Evolutionary conservation across 2,113 vertebrate species (phyloP), one percentile per base, ranked within the genome.

Genomic region (Festucalex cinctus): DNA sequence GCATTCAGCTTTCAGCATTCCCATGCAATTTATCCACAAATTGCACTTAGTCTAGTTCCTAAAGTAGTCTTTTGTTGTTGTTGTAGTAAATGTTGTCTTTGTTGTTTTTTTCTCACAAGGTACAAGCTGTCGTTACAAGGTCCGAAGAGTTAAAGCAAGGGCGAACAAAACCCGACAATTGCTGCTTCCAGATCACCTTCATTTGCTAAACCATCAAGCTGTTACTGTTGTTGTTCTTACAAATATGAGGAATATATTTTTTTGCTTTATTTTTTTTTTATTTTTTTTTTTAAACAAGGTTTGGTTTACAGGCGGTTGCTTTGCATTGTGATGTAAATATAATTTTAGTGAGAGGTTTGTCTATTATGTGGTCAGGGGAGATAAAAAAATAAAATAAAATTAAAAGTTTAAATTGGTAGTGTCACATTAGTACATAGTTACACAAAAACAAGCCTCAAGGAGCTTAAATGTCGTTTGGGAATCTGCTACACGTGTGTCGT

Each of bases 121-220:
- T 62, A 62, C 39, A 62, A 44, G 39, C 60, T 62, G 3, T 14
- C 22, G 2, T 62, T 62, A 41, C 60, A 62, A 62, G 60, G 60
- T 13, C 39, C 6, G 60, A 43, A 17, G 60, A 14, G 14, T 12
- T 13, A 24, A 8, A 62, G 60, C 60, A 43, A 2, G 6, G 4
- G n/a, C 22, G 39, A 3, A 24, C 36, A 16, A 9, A 37, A 36
- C 26, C n/a, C 8, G 9, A 7, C n/a, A 20, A 43, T 5, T 20
- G 58, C 1, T 12, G 26, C 16, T 32, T 57, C 26, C 26, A 7
- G 26, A 9, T 16, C 14, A 19, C 26, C n/a, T 5, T 43, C 60
- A 1, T 13, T 20, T 22, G 20, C n/a, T 7, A 6, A 39, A 8
- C 17, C 13, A 6, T 61, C 10, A 39, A 39, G 58, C 22, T 19